Evolutionary conservation across 2,113 vertebrate genomes (phyloP).

Genomic region (Crotalus tigris): DNA sequence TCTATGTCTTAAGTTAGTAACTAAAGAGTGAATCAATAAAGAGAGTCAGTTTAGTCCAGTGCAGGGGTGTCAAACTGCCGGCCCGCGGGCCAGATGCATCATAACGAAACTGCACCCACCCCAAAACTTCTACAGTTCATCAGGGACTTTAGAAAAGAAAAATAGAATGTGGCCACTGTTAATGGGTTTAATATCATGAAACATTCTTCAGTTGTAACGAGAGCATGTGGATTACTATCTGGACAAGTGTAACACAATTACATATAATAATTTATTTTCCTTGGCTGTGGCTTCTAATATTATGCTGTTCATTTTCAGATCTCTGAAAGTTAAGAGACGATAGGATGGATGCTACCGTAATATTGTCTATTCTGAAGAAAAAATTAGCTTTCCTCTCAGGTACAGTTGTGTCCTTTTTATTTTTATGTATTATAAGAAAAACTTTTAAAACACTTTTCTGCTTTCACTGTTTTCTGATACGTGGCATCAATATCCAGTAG

Average conservation of each 20-base stretch:
- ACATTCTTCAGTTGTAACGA: not conserved
- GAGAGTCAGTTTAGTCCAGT: not conserved
- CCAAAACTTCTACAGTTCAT: not conserved
- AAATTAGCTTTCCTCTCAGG: constrained; percentile 97
- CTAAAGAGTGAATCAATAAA: not conserved
- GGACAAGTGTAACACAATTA: not conserved
- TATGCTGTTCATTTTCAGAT: constrained; percentile 68
- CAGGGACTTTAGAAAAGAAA: not conserved
- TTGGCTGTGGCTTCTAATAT: constrained; percentile 38
- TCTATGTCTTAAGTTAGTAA: not conserved
- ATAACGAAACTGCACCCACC: no score
- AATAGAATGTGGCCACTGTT: not conserved
- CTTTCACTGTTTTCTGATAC: constrained; percentile 3
- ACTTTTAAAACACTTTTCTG: constrained; percentile 11
- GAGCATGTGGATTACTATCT: not conserved
- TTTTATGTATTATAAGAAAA: not conserved
- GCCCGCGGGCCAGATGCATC: no score
- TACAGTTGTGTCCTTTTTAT: constrained; percentile 59
- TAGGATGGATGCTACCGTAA: constrained; percentile 88
- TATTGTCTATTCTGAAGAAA: constrained; percentile 93
- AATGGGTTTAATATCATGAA: not conserved
- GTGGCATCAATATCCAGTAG: constrained; percentile 12
- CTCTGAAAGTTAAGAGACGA: constrained; percentile 41
- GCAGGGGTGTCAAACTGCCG: no score
- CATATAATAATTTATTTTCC: constrained; percentile 6